A percentile compares a stretch with the other conserved stretches of the same genome.
phyloP scores from a whole-genome alignment of 2,797 vertebrate genomes.

The Tokudaia muenninki region DNA sequence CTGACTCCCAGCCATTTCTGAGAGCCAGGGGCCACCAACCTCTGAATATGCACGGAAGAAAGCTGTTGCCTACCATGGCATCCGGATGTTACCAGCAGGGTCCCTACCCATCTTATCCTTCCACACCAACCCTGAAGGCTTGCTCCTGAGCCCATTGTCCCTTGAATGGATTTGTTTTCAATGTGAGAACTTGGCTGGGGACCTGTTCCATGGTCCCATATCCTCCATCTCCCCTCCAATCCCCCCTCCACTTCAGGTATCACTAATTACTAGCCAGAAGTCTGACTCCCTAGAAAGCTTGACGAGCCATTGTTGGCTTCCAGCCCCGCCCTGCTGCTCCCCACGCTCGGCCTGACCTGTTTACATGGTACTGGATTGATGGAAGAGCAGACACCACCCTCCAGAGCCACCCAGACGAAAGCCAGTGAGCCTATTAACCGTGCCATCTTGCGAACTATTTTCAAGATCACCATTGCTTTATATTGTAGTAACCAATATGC shows the following conservation, averaged over 20 bases:
- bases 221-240: neutral
- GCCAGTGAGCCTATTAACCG: conserved; percentile 79
- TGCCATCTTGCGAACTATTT: conserved; percentile 86
- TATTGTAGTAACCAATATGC: conserved; percentile 89
- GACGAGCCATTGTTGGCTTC: conserved; percentile 55
- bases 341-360: conserved; percentile 81
- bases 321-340: conserved; percentile 1
- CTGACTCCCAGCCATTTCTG: conserved; percentile 69
- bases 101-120: neutral
- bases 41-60: conserved; percentile 86
- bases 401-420: conserved; percentile 58
- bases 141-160: conserved; percentile 13
- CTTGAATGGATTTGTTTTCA: conserved; percentile 50
- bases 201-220: neutral
- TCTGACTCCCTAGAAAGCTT: conserved; percentile 65
- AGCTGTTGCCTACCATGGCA: conserved; percentile 75
- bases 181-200: conserved; percentile 29
- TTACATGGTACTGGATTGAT: conserved; percentile 82
- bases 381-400: conserved; percentile 78
- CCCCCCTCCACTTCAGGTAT: neutral
- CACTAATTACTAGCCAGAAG: neutral
- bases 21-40: conserved; percentile 52
- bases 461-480: conserved; percentile 87
- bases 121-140: conserved; percentile 57
- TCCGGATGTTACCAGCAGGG: conserved; percentile 66